These are phyloP conservation scores for Pocillopora verrucosa DNA, from an alignment of 64 coral and sea anemone species.

Conservation along the genomic window DNA sequence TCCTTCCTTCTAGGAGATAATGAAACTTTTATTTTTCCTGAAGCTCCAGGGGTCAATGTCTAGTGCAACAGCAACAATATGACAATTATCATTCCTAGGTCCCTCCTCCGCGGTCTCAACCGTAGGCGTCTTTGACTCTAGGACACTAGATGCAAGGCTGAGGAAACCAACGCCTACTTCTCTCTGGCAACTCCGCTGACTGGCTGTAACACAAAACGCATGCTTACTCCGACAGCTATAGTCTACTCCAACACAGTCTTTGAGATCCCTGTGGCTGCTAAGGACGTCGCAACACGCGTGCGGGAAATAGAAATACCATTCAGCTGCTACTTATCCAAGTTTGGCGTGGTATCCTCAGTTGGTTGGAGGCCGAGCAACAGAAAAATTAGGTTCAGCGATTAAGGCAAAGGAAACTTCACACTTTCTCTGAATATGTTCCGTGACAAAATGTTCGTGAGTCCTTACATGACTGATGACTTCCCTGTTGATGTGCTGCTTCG, in stretches of 20 bases:
- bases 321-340: neutral
- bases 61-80: neutral
- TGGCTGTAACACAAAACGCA: neutral
- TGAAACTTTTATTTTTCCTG: neutral
- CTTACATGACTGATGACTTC: constrained; percentile 40
- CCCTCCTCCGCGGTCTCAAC: neutral
- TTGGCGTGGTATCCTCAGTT: neutral
- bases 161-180: neutral
- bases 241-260: neutral
- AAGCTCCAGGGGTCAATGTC: neutral
- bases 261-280: neutral
- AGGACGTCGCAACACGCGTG: neutral
- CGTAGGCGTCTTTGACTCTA: neutral
- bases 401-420: constrained; percentile 29
- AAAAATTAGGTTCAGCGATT: neutral
- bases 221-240: neutral
- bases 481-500: constrained; percentile 25
- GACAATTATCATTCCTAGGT: neutral
- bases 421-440: constrained; percentile 37
- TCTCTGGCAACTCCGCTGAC: neutral
- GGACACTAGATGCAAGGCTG: neutral
- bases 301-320: neutral
- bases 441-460: neutral
- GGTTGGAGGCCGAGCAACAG: neutral
- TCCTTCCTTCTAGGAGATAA: too few species aligned